A percentile compares a stretch with the other conserved stretches of the same genome.
These are phyloP conservation scores for Lethenteron reissneri DNA, from an alignment of 2,113 vertebrate genomes.

Conservation along the genomic window DNA sequence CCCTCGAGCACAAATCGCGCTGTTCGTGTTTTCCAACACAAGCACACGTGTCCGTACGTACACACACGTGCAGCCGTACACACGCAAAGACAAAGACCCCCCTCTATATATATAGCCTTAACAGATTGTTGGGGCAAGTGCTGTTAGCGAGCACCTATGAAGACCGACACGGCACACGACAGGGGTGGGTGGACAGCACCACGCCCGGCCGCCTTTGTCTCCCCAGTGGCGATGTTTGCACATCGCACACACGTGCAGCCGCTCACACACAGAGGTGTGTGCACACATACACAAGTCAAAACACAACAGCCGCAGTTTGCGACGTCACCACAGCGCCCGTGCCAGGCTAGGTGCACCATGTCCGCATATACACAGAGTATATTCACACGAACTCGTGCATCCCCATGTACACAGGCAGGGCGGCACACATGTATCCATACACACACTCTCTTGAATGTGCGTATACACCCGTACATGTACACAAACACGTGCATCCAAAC, in stretches of 20 bases:
- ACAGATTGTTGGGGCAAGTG: no score
- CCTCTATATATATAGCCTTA: neutral
- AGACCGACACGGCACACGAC: no score
- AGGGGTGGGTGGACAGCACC: no score
- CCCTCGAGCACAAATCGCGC: no score
- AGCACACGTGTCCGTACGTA: neutral
- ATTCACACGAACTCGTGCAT: neutral
- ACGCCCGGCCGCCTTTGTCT: no score
- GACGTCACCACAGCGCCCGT: no score
- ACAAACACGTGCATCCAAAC: constrained; percentile 4
- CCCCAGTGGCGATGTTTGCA: neutral
- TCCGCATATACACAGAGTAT: neutral
- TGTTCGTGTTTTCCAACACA: no score
- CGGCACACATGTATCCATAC: neutral
- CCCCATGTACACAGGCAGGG: neutral
- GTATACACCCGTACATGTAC: neutral
- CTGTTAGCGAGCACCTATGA: no score
- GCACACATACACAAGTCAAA: neutral
- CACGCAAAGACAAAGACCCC: neutral
- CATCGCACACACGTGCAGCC: neutral
- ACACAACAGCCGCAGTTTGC: no score
- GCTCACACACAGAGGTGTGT: neutral
- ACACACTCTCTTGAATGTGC: neutral
- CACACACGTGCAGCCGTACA: neutral
- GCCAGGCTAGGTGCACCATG: no score